Evolutionary conservation across 2,113 vertebrate species (phyloP), one percentile per base, ranked within the genome.

Genomic region (Emberiza fucata): DNA sequence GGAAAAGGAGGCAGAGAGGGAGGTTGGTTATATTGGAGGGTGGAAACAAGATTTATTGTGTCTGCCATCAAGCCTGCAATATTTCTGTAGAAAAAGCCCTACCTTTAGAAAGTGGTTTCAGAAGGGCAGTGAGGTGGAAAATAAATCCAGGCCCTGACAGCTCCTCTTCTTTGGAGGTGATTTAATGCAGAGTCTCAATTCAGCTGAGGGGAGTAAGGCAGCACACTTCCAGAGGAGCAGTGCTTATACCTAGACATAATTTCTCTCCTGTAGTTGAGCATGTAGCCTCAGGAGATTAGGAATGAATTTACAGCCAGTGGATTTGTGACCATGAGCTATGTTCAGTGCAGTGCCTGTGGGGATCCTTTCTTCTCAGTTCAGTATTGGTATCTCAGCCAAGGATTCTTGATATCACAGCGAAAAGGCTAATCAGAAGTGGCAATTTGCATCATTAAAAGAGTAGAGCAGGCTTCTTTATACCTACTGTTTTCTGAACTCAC

Each of bases 51-150:
- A 91, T 89, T 96, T 96, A 81, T 81, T 86, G 33, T 51, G 27
- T 68, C 56, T 87, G 48, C 53, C 44, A 63, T 68, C 61, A 81
- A 84, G 39, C 69, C 81, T 84, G 56, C 33, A 91, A 27, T 84
- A 92, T 89, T 87, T 91, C 86, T 91, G 65, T 84, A 51, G 65
- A 87, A 89, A 94, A 90, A 89, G 24, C 24, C 29, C 28, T 86
- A n/a, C 69, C 61, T 87, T 92, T 92, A 89, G 73, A 91, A 93
- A 90, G 87, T 86, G 68, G 47, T 89, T 95, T 94, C 79, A 79
- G 70, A 89, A 89, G 81, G 65, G 19, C 70, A 78, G 57, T 22
- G 21, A 84, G 70, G 84, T 95, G 77, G 81, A 95, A 95, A 92
- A 89, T 86, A 95, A 92, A 87, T 94, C 87, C 47, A 59, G 23